phyloP scores from a whole-genome alignment of 2,113 vertebrate genomes.

The Mystacornis crossleyi region DNA sequence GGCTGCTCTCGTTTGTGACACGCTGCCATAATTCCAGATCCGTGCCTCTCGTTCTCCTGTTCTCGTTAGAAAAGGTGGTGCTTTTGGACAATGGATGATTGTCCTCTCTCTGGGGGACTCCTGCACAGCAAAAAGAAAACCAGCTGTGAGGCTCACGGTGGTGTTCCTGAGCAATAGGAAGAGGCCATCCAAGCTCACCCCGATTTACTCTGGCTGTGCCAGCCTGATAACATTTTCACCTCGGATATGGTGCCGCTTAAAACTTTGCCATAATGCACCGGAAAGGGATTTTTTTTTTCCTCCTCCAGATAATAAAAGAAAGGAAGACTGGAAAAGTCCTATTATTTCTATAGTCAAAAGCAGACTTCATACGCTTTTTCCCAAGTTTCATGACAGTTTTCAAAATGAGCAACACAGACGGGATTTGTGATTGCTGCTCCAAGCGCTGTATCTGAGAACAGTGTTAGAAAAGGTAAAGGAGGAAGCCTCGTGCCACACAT shows the following conservation, averaged over 20 bases:
- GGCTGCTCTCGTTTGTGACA: not conserved
- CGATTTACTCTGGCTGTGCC: not conserved
- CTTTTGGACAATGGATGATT: not conserved
- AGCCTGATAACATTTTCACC: not conserved
- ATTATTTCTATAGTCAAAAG: not conserved
- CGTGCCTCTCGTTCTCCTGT: not conserved
- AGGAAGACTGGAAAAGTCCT: not conserved
- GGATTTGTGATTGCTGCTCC: not conserved
- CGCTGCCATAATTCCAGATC: not conserved
- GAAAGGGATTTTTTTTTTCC: not conserved
- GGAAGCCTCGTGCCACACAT: not conserved
- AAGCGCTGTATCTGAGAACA: not conserved
- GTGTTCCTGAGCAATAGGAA: not conserved
- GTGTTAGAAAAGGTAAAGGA: not conserved
- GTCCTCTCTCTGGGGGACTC: not conserved
- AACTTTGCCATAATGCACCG: not conserved
- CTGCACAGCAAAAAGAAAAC: not conserved
- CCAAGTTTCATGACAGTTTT: not conserved
- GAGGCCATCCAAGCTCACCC: not conserved
- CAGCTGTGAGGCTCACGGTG: not conserved
- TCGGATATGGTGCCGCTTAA: not conserved
- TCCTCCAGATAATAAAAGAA: not conserved
- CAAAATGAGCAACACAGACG: not conserved
- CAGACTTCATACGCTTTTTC: not conserved
- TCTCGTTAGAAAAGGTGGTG: not conserved